Base-by-base conservation (phyloP, 2,888 invertebrate genomes). In the Ennomos fuscantarius region DNA sequence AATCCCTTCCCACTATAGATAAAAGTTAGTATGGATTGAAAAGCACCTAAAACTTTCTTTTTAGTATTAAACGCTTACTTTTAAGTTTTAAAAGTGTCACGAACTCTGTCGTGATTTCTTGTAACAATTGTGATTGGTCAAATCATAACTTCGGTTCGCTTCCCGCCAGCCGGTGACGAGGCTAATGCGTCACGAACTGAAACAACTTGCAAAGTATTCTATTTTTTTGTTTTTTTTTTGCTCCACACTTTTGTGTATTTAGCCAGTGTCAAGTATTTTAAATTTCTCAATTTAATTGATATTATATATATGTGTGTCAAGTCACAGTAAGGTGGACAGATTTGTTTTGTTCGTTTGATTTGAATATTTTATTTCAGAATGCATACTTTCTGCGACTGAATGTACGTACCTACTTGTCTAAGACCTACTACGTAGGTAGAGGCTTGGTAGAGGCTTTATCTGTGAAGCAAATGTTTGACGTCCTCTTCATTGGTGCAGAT, bases 101-200 rank as follows among this genome's bases (percentile, higher is more conserved):
- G 15, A 51, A 51, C 45, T 60, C 52, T 32, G 42, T 31, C 35
- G 42, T 31, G 36, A n/a, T 31, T 24, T 58, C 52, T 58, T 34
- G 40, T 39, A 13, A 46, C 32, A 40, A 47, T 47, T 53, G 55
- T 64, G 64, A 69, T 69, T 69, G 69, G 66, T 65, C 65, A 69
- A 69, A 69, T 69, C 65, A 69, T 55, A 60, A 51, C 64, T 65
- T 65, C n/a, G 63, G 47, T 57, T 41, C 59, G 51, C 9, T 52
- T 45, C 15, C 34, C 36, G 31, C 24, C 51, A 41, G 43, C 32
- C 9, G 8, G 35, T 10, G 46, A 59, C 32, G 58, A 58, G 39
- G 58, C 55, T 42, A 62, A 62, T 62, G 36, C 34, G 50, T 9
- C 62, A 62, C 62, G 62, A 32, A 55, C 49, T 24, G 36, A 32